Percentiles rank a stretch among this genome's conserved stretches.
Conservation (phyloP, 1,140 invertebrate genomes). For the Brachionus calyciflorus region DNA sequence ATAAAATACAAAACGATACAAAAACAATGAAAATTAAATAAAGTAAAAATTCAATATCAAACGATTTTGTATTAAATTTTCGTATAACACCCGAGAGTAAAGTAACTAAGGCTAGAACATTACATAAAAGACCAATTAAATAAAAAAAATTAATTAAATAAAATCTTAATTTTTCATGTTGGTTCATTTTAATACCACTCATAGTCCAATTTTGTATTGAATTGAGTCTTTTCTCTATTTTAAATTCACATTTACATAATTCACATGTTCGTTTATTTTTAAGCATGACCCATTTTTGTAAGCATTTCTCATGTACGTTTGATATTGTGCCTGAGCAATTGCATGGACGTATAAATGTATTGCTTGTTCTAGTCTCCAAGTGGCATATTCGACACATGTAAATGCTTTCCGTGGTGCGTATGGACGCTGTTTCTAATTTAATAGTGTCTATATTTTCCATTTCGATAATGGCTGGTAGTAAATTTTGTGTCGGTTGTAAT, state of each 20-base stretch:
- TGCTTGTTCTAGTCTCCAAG: not conserved
- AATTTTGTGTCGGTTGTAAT: not conserved
- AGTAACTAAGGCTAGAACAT: not conserved
- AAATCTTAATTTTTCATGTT: not conserved
- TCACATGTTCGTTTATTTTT: conserved; percentile 83
- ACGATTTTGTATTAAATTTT: not conserved
- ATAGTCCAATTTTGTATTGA: not conserved
- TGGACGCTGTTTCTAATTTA: not conserved
- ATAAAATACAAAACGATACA: conserved; percentile 34
- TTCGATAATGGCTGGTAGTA: not conserved
- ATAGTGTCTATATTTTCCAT: conserved; percentile 2
- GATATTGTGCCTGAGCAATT: conserved; percentile 67
- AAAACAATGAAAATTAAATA: conserved; percentile 30
- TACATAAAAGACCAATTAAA: not conserved
- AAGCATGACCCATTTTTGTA: conserved; percentile 93
- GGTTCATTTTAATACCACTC: conserved; percentile 10
- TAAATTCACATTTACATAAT: conserved; percentile 91
- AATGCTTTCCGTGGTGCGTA: not conserved
- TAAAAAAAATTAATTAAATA: conserved; percentile 20
- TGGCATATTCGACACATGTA: conserved; percentile 60
- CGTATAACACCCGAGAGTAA: not conserved
- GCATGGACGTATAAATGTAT: conserved; percentile 76
- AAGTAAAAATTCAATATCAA: conserved; percentile 26
- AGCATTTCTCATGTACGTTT: conserved; percentile 86
- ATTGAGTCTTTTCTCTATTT: conserved; percentile 53